These are phyloP conservation scores for Cisticola juncidis DNA, from an alignment of 2,113 vertebrate species.

Conservation along the genomic window DNA sequence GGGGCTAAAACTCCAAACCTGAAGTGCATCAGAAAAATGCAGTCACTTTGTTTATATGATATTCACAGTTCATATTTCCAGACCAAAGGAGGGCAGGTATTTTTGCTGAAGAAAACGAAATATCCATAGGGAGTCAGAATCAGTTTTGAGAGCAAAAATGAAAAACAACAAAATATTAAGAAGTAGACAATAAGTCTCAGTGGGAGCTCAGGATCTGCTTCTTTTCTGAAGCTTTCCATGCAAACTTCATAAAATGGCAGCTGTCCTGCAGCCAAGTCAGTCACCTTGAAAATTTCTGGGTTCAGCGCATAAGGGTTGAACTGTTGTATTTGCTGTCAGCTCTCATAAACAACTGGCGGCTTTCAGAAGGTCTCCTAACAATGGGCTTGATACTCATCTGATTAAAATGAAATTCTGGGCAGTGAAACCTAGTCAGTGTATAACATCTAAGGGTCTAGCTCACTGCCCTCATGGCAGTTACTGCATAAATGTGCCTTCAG, in stretches of 20 bases:
- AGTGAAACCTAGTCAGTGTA: neutral
- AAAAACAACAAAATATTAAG: neutral
- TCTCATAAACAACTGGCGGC: neutral
- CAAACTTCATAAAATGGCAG: neutral
- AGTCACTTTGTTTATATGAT: neutral
- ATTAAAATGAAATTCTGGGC: slow-evolving; percentile 11
- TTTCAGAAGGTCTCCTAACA: slow-evolving; percentile 6
- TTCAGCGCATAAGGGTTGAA: neutral
- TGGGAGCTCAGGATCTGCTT: neutral
- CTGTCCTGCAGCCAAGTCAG: slow-evolving; percentile 29
- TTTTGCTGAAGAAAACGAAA: neutral
- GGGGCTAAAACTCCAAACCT: neutral
- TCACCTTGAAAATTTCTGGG: slow-evolving; percentile 37
- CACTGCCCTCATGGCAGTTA: neutral
- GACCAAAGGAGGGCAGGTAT: neutral
- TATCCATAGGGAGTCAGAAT: neutral
- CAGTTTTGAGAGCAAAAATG: neutral
- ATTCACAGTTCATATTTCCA: neutral
- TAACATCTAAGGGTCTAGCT: neutral
- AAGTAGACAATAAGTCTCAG: neutral
- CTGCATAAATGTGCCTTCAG: neutral
- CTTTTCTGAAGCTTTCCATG: neutral
- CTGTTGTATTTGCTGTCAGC: slow-evolving; percentile 7
- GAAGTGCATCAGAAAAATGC: neutral
- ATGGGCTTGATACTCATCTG: neutral